Evolutionary conservation across 2,113 vertebrate genomes (phyloP).

Genomic region (Scalopus aquaticus): DNA sequence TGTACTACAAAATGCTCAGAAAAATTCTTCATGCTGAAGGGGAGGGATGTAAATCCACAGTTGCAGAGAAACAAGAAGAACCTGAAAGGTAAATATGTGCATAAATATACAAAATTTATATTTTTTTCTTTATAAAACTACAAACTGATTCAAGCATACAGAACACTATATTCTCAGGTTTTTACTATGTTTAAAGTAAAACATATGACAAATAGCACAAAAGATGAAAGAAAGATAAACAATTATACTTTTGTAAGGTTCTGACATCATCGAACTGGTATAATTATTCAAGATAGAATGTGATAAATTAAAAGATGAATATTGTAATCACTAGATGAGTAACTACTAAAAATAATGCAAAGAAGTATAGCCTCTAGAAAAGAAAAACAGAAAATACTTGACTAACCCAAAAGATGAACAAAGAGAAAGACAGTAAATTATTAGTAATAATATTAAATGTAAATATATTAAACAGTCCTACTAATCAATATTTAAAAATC

Average conservation of each 20-base stretch:
- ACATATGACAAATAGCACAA: neutral
- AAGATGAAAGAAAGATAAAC: neutral
- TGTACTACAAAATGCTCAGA: neutral
- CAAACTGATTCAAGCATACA: neutral
- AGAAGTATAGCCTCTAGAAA: neutral
- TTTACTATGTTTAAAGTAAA: conserved; percentile 24
- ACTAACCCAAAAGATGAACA: neutral
- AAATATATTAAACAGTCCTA: neutral
- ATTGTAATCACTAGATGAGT: neutral
- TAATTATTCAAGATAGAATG: neutral
- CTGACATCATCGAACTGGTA: neutral
- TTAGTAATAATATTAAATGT: neutral
- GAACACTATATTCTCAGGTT: neutral
- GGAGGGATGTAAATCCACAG: neutral
- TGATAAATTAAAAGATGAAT: neutral
- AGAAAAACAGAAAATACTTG: neutral
- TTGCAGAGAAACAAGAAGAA: neutral
- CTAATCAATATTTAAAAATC: neutral
- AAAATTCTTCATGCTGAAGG: neutral
- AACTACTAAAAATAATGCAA: neutral
- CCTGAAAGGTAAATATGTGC: neutral
- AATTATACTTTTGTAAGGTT: neutral
- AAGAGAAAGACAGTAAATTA: neutral
- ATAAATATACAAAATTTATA: neutral
- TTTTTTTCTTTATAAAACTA: neutral